phyloP scores from a whole-genome alignment of 2,797 vertebrate genomes.

The Alca torda region DNA sequence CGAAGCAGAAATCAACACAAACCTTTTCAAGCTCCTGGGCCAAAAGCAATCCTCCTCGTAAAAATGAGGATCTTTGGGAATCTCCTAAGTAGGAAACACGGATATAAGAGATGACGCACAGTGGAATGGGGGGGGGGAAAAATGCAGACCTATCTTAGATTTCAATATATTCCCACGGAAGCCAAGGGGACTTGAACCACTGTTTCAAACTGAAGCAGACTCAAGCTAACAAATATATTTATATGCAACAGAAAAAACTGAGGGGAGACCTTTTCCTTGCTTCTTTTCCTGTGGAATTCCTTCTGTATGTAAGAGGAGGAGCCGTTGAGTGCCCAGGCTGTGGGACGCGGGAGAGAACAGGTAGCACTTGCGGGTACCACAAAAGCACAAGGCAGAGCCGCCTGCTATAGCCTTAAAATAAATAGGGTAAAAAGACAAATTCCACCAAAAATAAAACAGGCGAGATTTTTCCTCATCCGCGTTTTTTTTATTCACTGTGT shows the following conservation, averaged over 20 bases:
- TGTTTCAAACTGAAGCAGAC: background rate
- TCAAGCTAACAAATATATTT: background rate
- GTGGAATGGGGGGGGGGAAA: rapidly evolving
- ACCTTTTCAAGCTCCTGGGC: background rate
- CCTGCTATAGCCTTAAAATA: background rate
- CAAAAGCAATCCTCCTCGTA: background rate
- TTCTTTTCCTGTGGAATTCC: background rate
- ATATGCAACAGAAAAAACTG: background rate
- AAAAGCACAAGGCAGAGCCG: background rate
- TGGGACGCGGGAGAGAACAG: background rate
- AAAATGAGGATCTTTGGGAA: background rate
- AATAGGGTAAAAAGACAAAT: background rate
- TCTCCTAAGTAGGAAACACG: background rate
- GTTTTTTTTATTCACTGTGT: rapidly evolving
- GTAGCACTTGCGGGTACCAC: background rate
- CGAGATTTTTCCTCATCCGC: background rate
- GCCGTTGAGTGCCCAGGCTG: rapidly evolving
- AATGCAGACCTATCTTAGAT: background rate
- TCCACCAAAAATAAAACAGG: background rate
- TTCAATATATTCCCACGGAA: background rate
- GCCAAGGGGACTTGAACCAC: background rate
- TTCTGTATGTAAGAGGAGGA: background rate
- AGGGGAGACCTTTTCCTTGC: background rate
- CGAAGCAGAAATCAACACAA: background rate
- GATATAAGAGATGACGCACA: background rate